A percentile compares a stretch with the other conserved stretches of the same genome.
phyloP scores from a whole-genome alignment of 2,113 vertebrate species.

The Nesogale talazaci region DNA sequence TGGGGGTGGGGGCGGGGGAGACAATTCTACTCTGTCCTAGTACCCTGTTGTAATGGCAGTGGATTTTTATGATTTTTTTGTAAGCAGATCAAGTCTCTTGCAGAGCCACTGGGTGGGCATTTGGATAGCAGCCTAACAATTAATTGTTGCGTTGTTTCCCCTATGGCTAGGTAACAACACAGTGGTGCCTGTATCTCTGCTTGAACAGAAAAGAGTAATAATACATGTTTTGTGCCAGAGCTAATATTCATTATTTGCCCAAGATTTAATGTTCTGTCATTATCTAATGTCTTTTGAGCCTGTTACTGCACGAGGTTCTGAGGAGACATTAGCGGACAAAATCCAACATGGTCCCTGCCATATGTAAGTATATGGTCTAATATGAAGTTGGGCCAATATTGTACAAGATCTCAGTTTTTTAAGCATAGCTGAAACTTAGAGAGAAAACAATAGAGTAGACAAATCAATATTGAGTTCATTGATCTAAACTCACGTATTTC shows the following conservation, averaged over 20 bases:
- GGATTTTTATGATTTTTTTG: background rate
- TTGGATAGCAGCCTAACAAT: background rate
- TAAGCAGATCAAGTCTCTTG: background rate
- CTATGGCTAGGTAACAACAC: background rate
- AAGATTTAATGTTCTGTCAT: slow-evolving; percentile 11
- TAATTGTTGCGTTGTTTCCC: background rate
- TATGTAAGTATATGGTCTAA: background rate
- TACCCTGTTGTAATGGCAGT: background rate
- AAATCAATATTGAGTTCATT: background rate
- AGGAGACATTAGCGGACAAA: background rate
- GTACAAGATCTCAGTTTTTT: background rate
- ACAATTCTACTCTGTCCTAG: too few species aligned
- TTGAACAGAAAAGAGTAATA: slow-evolving; percentile 19
- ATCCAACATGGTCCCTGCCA: background rate
- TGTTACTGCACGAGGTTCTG: background rate
- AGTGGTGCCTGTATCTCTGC: background rate
- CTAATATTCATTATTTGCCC: slow-evolving; percentile 51
- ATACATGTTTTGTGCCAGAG: background rate
- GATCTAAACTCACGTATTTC: background rate
- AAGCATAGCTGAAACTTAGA: slow-evolving; percentile 2
- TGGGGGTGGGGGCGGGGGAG: too few species aligned
- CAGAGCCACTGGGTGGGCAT: background rate
- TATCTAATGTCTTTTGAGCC: slow-evolving; percentile 38
- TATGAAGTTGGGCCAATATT: background rate
- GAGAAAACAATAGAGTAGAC: background rate